These are phyloP conservation scores for Bryconaethiops microstoma DNA, from an alignment of 2,797 vertebrate species.

Conservation along the genomic window DNA sequence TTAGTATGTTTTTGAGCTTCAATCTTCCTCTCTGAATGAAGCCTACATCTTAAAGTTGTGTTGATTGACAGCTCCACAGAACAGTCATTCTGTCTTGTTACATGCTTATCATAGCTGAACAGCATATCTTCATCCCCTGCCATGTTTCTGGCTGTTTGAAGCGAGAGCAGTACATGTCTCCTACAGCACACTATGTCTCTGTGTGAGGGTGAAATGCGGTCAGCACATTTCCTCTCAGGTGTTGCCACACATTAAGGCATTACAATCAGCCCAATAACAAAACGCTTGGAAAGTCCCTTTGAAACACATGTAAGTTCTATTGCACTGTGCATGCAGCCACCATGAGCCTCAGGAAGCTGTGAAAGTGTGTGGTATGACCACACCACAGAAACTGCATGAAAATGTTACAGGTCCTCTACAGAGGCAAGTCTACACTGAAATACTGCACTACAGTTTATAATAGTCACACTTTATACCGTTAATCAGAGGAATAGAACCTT, in stretches of 20 bases:
- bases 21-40: not conserved
- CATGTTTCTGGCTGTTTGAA: not conserved
- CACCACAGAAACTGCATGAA: constrained; percentile 5
- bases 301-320: no score
- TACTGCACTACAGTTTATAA: not conserved
- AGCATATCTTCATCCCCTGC: not conserved
- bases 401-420: not conserved
- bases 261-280: not conserved
- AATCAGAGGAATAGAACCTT: not conserved
- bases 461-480: not conserved
- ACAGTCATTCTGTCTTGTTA: not conserved
- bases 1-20: not conserved
- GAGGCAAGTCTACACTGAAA: not conserved
- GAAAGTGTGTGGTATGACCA: not conserved
- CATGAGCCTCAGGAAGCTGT: not conserved
- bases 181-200: not conserved
- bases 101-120: not conserved
- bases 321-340: not conserved
- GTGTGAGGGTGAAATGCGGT: not conserved
- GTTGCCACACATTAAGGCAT: not conserved
- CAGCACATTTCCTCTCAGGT: not conserved
- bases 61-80: not conserved
- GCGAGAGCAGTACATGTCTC: not conserved
- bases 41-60: not conserved
- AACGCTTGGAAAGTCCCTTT: not conserved